Conservation (phyloP, 2,113 vertebrate genomes). For the Rhabdornis inornatus region DNA sequence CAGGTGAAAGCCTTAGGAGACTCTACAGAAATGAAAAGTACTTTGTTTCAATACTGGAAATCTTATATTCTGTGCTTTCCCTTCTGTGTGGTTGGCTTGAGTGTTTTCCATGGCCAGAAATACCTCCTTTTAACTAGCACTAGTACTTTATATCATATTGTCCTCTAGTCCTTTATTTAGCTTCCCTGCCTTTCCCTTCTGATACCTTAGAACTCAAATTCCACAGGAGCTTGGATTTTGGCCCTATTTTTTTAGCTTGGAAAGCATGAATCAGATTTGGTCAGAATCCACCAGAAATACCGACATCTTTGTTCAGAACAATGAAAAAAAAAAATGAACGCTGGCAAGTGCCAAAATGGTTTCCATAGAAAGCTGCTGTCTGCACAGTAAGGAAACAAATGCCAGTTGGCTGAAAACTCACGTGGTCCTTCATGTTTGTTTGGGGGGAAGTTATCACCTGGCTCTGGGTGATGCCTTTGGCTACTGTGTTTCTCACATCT, state of each 20-base stretch:
- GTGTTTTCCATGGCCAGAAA: neutral
- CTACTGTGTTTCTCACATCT: neutral
- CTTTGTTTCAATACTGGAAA: neutral
- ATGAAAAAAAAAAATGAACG: neutral
- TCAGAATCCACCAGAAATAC: neutral
- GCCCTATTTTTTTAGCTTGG: neutral
- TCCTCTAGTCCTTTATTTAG: neutral
- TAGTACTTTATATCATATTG: neutral
- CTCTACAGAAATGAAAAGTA: neutral
- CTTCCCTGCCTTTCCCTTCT: neutral
- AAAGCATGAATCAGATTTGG: neutral
- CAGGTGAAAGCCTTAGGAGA: neutral
- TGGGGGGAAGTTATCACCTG: neutral
- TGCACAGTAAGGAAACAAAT: neutral
- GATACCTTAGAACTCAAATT: neutral
- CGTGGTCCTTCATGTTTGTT: fast-evolving
- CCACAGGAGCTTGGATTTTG: neutral
- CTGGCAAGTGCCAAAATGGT: neutral
- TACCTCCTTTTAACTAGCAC: neutral
- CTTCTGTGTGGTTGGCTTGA: neutral
- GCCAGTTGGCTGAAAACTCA: neutral
- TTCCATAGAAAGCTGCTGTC: neutral
- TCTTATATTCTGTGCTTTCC: neutral
- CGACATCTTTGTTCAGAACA: neutral
- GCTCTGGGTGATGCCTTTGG: neutral